A percentile compares a stretch with the other conserved stretches of the same genome.
These are phyloP conservation scores for Catharus fuscescens DNA, from an alignment of 2,113 vertebrate genomes.

Conservation along the genomic window DNA sequence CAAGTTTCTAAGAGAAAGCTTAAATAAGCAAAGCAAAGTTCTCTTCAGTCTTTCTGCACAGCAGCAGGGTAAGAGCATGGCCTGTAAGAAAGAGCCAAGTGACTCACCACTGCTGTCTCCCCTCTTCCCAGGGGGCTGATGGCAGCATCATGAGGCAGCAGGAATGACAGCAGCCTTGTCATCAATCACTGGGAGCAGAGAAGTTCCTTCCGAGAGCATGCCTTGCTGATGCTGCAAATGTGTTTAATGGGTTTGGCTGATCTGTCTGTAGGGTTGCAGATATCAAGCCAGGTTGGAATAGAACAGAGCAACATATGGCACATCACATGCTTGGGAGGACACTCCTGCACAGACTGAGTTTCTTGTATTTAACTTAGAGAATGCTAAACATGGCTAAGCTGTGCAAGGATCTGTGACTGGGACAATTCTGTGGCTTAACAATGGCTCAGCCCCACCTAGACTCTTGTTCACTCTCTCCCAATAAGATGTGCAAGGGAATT, in stretches of 20 bases:
- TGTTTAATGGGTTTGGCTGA: not conserved
- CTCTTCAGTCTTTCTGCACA: not conserved
- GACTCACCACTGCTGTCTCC: not conserved
- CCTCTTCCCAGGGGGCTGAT: not conserved
- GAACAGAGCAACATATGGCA: not conserved
- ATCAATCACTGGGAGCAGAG: not conserved
- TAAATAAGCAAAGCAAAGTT: not conserved
- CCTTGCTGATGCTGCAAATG: not conserved
- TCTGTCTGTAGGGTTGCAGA: not conserved
- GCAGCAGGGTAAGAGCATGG: not conserved
- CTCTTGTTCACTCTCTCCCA: accelerated
- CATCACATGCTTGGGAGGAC: not conserved
- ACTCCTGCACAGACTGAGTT: not conserved
- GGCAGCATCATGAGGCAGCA: not conserved
- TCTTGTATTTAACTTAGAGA: not conserved
- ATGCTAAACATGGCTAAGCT: not conserved
- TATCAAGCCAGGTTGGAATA: not conserved
- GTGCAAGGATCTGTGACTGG: not conserved
- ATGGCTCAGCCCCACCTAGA: not conserved
- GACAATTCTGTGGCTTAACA: not conserved
- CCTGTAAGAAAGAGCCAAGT: not conserved
- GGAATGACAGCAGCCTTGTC: not conserved
- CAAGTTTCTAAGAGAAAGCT: not conserved
- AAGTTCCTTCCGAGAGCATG: not conserved
- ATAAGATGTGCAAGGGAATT: not conserved